phyloP scores from a whole-genome alignment of 2,797 vertebrate genomes.

The Salmo trutta region DNA sequence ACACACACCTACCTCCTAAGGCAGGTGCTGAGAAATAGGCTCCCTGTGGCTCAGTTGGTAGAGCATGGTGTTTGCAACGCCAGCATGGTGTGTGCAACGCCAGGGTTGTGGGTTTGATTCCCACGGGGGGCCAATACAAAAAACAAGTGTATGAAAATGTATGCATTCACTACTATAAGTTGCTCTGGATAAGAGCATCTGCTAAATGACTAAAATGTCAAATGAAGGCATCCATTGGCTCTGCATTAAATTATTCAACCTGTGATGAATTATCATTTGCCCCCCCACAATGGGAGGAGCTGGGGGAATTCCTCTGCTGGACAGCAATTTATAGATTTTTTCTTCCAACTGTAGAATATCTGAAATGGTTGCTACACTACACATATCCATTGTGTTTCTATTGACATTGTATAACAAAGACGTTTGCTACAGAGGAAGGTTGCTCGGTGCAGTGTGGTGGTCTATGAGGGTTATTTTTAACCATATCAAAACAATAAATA shows the following conservation, averaged over 20 bases:
- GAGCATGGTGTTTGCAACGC: no score
- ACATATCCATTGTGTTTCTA: slow-evolving; percentile 40
- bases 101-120: no score
- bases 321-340: slow-evolving; percentile 63
- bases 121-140: no score
- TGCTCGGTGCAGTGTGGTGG: background rate
- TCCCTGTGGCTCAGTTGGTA: no score
- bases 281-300: slow-evolving; percentile 49
- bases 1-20: slow-evolving; percentile 26
- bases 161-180: no score
- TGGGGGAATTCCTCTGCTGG: slow-evolving; percentile 67
- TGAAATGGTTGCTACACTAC: slow-evolving; percentile 19
- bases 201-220: slow-evolving; percentile 11
- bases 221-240: slow-evolving; percentile 53
- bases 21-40: slow-evolving; percentile 59
- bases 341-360: slow-evolving; percentile 48
- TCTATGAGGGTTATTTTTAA: background rate
- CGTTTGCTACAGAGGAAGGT: background rate
- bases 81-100: no score
- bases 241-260: slow-evolving; percentile 62
- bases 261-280: slow-evolving; percentile 72
- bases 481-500: background rate
- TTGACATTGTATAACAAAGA: background rate
- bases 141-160: no score
- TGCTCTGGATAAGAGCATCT: no score